Evolutionary conservation across 2,113 vertebrate genomes (phyloP).

Genomic region (Caracal caracal): DNA sequence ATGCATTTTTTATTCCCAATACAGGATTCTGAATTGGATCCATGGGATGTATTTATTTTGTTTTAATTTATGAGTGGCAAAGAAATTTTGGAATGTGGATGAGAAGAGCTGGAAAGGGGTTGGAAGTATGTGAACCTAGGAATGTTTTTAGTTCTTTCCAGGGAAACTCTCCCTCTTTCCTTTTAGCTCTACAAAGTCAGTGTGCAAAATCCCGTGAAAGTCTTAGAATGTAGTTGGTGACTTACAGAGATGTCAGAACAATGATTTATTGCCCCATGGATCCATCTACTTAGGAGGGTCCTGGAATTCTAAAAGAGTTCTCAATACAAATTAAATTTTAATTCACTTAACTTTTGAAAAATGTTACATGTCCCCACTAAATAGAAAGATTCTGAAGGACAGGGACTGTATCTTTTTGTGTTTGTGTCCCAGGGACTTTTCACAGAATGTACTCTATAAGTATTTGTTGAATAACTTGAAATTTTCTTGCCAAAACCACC

Average conservation of each 20-base stretch:
- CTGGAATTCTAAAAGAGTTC: neutral
- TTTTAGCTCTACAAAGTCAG: neutral
- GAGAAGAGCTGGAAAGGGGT: neutral
- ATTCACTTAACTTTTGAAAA: conserved; percentile 44
- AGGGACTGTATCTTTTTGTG: neutral
- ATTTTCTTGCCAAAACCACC: neutral
- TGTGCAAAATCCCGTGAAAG: neutral
- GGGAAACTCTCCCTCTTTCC: neutral
- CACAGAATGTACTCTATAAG: neutral
- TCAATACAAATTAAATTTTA: conserved; percentile 7
- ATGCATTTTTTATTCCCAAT: neutral
- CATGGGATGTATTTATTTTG: neutral
- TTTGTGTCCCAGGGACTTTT: neutral
- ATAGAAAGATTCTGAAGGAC: neutral
- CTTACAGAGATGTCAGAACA: neutral
- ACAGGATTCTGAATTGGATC: neutral
- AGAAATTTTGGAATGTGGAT: neutral
- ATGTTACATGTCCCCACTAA: neutral
- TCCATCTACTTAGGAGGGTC: neutral
- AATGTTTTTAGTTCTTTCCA: neutral
- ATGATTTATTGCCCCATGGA: neutral
- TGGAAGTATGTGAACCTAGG: neutral
- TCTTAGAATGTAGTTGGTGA: neutral
- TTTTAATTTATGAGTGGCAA: neutral
- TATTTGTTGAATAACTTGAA: neutral